These are phyloP conservation scores for Argyrosomus regius DNA, from an alignment of 2,797 vertebrate genomes.

Conservation along the genomic window DNA sequence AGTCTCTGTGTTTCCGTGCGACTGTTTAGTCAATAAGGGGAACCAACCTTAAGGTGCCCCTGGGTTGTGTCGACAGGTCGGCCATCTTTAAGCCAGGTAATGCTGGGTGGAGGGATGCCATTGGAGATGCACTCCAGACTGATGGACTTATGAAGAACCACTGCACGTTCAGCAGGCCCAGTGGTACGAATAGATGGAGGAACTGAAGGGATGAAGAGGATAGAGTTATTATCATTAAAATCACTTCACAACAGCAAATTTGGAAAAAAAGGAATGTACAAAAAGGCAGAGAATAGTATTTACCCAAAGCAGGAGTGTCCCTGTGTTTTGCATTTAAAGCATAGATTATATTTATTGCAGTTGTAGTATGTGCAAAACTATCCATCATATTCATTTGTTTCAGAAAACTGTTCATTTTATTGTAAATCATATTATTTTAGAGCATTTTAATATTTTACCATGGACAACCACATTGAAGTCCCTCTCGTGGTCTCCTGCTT, in stretches of 20 bases:
- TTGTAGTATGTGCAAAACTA: neutral
- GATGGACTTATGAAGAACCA: slow-evolving; percentile 88
- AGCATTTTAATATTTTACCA: slow-evolving; percentile 80
- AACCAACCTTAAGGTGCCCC: slow-evolving; percentile 88
- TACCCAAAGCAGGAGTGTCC: slow-evolving; percentile 58
- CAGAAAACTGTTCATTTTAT: neutral
- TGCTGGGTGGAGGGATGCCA: slow-evolving; percentile 92
- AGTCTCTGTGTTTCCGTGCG: too few species aligned
- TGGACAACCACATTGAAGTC: slow-evolving; percentile 93
- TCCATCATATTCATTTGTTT: neutral
- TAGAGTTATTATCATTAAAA: slow-evolving; percentile 9
- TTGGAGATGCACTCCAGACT: slow-evolving; percentile 92
- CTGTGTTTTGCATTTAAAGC: slow-evolving; percentile 63
- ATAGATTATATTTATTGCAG: slow-evolving; percentile 38
- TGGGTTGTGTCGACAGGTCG: slow-evolving; percentile 91
- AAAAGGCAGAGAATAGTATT: slow-evolving; percentile 29
- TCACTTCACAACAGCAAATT: neutral
- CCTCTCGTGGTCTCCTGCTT: slow-evolving; percentile 90
- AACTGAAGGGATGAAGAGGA: slow-evolving; percentile 82
- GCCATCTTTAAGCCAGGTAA: slow-evolving; percentile 96
- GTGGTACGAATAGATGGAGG: slow-evolving; percentile 91
- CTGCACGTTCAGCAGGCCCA: slow-evolving; percentile 87
- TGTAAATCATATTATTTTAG: neutral
- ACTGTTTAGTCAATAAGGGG: neutral
- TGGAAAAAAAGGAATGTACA: neutral